phyloP scores from a whole-genome alignment of 2,113 vertebrate genomes.

The Pterophyllum scalare region DNA sequence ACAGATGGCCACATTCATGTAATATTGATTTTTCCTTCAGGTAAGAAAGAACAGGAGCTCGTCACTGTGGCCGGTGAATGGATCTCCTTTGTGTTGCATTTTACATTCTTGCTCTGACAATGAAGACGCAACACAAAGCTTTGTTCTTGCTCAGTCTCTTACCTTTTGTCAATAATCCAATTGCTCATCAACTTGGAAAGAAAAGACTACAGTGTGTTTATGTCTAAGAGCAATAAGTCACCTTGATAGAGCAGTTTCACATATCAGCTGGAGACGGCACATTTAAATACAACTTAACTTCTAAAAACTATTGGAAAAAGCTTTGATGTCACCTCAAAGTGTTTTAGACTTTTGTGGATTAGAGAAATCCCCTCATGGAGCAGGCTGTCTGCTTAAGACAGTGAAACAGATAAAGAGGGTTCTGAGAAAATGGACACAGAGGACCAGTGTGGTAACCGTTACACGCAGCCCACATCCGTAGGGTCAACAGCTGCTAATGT shows the following conservation, averaged over 20 bases:
- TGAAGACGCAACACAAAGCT: conserved; percentile 52
- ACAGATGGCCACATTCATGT: conserved; percentile 40
- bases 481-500: conserved; percentile 76
- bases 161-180: conserved; percentile 46
- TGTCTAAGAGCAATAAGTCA: conserved; percentile 18
- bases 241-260: conserved; percentile 19
- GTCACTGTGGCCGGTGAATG: conserved; percentile 46
- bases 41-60: conserved; percentile 63
- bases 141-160: conserved; percentile 32
- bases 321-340: conserved; percentile 33
- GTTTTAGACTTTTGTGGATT: conserved; percentile 34
- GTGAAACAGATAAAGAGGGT: conserved; percentile 54
- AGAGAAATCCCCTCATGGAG: conserved; percentile 11
- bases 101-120: conserved; percentile 51
- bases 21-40: conserved; percentile 67
- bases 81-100: conserved; percentile 57
- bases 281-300: conserved; percentile 23
- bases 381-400: conserved; percentile 32
- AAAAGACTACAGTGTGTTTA: conserved; percentile 27
- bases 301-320: conserved; percentile 23
- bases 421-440: conserved; percentile 54
- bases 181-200: conserved; percentile 35
- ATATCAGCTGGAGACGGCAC: background rate
- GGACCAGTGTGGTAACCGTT: conserved; percentile 53
- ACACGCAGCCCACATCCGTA: conserved; percentile 47